Base-by-base conservation (phyloP, 2,113 vertebrate species). In the Passer domesticus region DNA sequence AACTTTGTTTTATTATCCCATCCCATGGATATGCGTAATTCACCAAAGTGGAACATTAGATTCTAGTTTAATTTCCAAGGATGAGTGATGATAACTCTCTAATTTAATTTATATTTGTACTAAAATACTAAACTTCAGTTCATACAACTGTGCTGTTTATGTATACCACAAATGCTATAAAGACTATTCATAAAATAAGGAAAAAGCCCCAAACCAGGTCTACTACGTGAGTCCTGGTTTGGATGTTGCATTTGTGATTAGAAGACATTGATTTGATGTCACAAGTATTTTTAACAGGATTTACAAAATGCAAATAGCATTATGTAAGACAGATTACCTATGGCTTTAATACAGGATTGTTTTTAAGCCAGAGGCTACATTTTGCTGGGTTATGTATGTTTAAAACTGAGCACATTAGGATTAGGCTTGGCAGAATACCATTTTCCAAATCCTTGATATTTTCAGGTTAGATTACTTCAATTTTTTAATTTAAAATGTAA, bases 311-410 rank as follows among this genome's bases (percentile, higher is more conserved):
- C 82, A 97, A 96, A 94, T 96, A 94, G 69, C 60, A 87, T 96
- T 96, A 96, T 79, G 73, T 96, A 96, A 96, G 73, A 83, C 64
- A 95, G 96, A 97, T 97, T 95, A 96, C 86, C 86, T 89, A n/a
- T 96, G 92, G 83, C 88, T 96, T 94, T 96, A 97, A 92, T 95
- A 73, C 83, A 64, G 80, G 92, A 95, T 96, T 94, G 69, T 52
- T 92, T 96, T 92, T 83, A 83, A 94, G 68, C 93, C 80, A 93
- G 87, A 83, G 88, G 73, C 93, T 90, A 37, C 41, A n/a, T 96
- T 94, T 96, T 96, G 35, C 76, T 92, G 72, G 43, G 90, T 95
- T 96, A 25, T 92, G n/a, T 70, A 5, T 81, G 30, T 85, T 90
- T 90, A 81, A 80, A 95, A 81, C 63, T 1, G 4, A 70, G 52